Conservation (phyloP, 1,140 invertebrate genomes). For the Penaeus chinensis region DNA sequence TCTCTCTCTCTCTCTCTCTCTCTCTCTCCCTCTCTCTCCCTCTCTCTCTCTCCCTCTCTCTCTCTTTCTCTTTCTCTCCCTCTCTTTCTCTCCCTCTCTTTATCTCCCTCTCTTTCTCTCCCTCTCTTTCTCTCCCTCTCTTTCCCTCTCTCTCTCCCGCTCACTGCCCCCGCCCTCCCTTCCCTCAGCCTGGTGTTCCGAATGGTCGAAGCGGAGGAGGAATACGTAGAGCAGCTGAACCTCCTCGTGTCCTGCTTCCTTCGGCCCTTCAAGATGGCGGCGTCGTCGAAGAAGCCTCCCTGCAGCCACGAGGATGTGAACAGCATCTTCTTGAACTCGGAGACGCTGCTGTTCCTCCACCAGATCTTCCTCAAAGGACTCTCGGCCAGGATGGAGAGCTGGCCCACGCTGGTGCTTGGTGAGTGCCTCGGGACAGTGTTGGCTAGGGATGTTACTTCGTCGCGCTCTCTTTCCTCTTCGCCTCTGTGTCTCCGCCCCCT, state of each 20-base stretch:
- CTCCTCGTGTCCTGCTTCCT: slow-evolving; percentile 92
- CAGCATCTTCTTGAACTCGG: slow-evolving; percentile 94
- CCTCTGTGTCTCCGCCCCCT: not conserved
- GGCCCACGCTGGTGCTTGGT: slow-evolving; percentile 91
- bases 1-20: too few relatives aligned
- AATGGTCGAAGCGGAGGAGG: slow-evolving; percentile 91
- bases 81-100: too few relatives aligned
- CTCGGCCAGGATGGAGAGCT: slow-evolving; percentile 89
- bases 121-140: not conserved
- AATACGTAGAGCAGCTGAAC: slow-evolving; percentile 92
- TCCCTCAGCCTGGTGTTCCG: slow-evolving; percentile 84
- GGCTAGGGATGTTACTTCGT: not conserved
- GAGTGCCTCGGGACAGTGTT: slow-evolving; percentile 62
- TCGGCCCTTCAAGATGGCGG: slow-evolving; percentile 91
- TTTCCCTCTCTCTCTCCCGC: not conserved
- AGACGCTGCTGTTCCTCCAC: slow-evolving; percentile 93
- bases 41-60: too few relatives aligned
- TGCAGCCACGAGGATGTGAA: slow-evolving; percentile 95
- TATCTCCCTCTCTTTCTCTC: too few relatives aligned
- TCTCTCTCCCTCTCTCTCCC: too few relatives aligned
- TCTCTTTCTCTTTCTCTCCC: too few relatives aligned
- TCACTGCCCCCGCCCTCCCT: not conserved
- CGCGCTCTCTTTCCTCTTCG: not conserved
- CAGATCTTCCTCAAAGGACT: slow-evolving; percentile 96
- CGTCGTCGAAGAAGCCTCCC: slow-evolving; percentile 91